Percentiles rank a stretch among this genome's conserved stretches.
phyloP scores from a whole-genome alignment of 2,113 vertebrate species.

The Abramis brama region DNA sequence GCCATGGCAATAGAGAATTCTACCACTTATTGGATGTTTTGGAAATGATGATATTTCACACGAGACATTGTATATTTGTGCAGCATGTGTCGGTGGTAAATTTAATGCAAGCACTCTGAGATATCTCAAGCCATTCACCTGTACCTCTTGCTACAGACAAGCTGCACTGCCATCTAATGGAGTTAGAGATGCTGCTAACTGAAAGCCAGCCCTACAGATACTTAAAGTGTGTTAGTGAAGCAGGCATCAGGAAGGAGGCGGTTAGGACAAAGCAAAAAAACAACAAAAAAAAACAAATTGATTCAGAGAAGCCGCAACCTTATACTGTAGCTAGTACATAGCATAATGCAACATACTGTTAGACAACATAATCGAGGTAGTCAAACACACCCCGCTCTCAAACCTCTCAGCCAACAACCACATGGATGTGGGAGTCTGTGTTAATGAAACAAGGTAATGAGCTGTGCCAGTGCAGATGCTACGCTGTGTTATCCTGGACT shows the following conservation, averaged over 20 bases:
- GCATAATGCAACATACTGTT: not conserved
- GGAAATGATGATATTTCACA: constrained; percentile 1
- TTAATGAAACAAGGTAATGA: constrained; percentile 47
- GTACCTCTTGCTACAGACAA: constrained; percentile 35
- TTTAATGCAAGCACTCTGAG: not conserved
- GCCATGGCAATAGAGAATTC: constrained; percentile 45
- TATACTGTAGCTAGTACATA: not conserved
- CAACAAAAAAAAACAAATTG: not conserved
- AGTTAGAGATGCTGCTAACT: not conserved
- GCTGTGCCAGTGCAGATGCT: constrained; percentile 32
- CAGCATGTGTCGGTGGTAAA: not conserved
- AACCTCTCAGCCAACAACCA: constrained; percentile 35
- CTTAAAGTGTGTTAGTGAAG: not conserved
- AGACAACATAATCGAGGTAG: constrained; percentile 31
- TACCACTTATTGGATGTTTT: constrained; percentile 38
- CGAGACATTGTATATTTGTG: not conserved
- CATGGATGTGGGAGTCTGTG: constrained; percentile 36
- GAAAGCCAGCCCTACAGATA: constrained; percentile 7
- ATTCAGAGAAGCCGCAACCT: not conserved
- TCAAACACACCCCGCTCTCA: constrained; percentile 20
- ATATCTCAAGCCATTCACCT: constrained; percentile 15
- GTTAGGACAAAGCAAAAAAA: not conserved
- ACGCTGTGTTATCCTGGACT: constrained; percentile 28
- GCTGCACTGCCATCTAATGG: constrained; percentile 53
- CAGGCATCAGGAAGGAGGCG: not conserved